Conservation (phyloP, 2,888 invertebrate genomes). For the Meloe dianella region DNA sequence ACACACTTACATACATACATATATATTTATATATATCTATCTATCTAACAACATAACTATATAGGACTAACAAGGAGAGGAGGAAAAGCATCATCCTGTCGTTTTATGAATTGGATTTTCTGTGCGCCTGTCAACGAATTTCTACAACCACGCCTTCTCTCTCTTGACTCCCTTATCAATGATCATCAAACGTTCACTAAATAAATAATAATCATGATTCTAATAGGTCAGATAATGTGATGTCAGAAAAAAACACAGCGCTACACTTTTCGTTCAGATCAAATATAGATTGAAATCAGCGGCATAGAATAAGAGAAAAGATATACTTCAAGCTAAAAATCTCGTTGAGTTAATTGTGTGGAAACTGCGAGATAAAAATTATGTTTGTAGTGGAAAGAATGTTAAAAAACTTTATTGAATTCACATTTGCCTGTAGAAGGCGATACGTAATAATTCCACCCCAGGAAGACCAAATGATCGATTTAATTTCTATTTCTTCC, state of each 20-base stretch:
- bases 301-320: not conserved
- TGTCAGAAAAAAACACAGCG: too few relatives aligned
- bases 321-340: not conserved
- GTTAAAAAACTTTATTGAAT: too few relatives aligned
- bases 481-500: too few relatives aligned
- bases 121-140: constrained; percentile 9
- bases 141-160: constrained; percentile 5
- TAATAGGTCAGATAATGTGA: too few relatives aligned
- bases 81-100: not conserved
- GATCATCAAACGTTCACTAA: too few relatives aligned
- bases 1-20: not conserved
- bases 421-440: too few relatives aligned
- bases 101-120: constrained; percentile 10
- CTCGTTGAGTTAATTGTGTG: not conserved
- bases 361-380: not conserved
- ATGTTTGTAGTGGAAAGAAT: not conserved
- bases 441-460: too few relatives aligned
- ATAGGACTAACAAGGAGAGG: not conserved
- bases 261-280: too few relatives aligned
- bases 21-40: too few relatives aligned
- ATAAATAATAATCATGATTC: too few relatives aligned
- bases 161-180: not conserved
- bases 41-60: not conserved
- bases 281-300: too few relatives aligned
- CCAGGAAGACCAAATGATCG: too few relatives aligned